phyloP scores from a whole-genome alignment of 1,140 invertebrate species.

The Trigoniulus corallinus region DNA sequence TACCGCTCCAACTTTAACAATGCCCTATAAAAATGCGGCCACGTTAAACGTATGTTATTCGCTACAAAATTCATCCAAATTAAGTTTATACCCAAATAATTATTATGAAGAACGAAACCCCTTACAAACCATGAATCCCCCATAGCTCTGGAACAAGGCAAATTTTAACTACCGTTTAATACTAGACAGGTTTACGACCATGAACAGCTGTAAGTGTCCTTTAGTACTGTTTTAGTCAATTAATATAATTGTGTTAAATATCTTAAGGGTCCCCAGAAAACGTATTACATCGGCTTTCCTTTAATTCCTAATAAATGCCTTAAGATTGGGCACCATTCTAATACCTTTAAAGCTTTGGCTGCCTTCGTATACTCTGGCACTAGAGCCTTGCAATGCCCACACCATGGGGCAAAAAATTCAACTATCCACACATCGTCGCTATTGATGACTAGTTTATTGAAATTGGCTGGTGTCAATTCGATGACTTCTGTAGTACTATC shows the following conservation, averaged over 20 bases:
- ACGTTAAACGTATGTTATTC: too few species aligned
- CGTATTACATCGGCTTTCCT: too few species aligned
- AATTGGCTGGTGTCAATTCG: conserved; percentile 77
- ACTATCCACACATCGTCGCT: conserved; percentile 79
- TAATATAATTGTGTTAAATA: too few species aligned
- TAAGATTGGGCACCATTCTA: not conserved
- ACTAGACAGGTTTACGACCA: not conserved
- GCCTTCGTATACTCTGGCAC: conserved; percentile 78
- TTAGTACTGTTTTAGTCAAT: too few species aligned
- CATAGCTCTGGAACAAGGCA: not conserved
- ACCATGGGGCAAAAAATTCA: conserved; percentile 92
- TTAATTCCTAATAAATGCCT: not conserved
- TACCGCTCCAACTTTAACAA: conserved; percentile 84
- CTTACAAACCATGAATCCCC: not conserved
- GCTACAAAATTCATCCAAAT: too few species aligned
- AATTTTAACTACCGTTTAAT: not conserved
- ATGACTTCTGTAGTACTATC: conserved; percentile 66
- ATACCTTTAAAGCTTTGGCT: conserved; percentile 67
- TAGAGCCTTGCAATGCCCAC: conserved; percentile 58
- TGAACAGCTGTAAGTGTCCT: too few species aligned
- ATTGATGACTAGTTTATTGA: conserved; percentile 66
- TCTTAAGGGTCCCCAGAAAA: too few species aligned
- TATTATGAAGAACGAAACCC: not conserved
- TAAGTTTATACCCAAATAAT: not conserved
- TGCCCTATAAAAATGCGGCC: conserved; percentile 48